These are phyloP conservation scores for Caenorhabditis wallacei DNA, from an alignment of 2,888 invertebrate species.

Conservation along the genomic window DNA sequence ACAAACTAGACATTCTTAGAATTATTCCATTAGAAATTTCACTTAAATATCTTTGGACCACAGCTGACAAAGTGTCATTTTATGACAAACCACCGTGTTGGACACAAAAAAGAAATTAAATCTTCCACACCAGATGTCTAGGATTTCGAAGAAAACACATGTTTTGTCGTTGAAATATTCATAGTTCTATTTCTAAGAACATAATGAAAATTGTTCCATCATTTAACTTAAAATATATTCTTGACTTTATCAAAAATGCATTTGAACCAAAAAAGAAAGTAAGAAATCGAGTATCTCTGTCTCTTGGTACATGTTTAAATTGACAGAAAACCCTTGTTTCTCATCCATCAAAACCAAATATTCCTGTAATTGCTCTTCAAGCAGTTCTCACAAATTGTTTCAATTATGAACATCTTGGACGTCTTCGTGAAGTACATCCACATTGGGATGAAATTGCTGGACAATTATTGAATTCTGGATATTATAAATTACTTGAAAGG, in stretches of 20 bases:
- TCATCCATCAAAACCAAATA: slow-evolving; percentile 56
- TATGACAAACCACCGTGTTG: slow-evolving; percentile 33
- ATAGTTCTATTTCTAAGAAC: background rate
- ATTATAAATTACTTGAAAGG: slow-evolving; percentile 77
- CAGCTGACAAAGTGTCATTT: slow-evolving; percentile 39
- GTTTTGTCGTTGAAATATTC: background rate
- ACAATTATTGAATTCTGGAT: slow-evolving; percentile 80
- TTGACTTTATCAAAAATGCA: background rate
- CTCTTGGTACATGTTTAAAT: background rate
- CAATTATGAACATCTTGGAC: slow-evolving; percentile 74
- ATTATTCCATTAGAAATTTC: background rate
- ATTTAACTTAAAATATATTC: background rate
- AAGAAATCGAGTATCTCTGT: background rate
- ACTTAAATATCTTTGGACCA: background rate
- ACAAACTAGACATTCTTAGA: too few species aligned
- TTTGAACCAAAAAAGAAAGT: background rate
- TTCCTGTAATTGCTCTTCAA: slow-evolving; percentile 75
- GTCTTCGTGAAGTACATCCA: slow-evolving; percentile 79
- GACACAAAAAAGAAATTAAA: slow-evolving; percentile 41
- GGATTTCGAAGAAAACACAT: background rate
- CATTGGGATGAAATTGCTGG: slow-evolving; percentile 82
- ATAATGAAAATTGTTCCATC: background rate
- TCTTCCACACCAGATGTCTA: slow-evolving; percentile 28
- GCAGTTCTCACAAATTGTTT: slow-evolving; percentile 74
- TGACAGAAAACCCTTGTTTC: slow-evolving; percentile 43